Evolutionary conservation across 1,140 invertebrate genomes (phyloP).

Genomic region (Coelopa frigida): DNA sequence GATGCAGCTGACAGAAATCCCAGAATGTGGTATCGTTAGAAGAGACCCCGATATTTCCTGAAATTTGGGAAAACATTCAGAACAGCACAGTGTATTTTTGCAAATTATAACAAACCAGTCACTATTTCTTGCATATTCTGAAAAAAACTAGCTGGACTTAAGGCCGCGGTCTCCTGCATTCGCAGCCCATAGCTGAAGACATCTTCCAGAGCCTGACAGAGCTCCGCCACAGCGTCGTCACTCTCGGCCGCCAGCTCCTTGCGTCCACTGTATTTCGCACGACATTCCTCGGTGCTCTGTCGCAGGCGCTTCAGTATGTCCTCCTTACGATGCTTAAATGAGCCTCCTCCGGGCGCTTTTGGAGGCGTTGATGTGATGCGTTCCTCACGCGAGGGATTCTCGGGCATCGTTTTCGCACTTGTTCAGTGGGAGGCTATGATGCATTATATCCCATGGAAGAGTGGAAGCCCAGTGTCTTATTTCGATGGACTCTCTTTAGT

Average conservation of each 20-base stretch:
- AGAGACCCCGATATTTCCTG: not conserved
- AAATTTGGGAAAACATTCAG: not conserved
- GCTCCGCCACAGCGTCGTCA: constrained; percentile 52
- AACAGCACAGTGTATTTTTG: not conserved
- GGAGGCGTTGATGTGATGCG: too few species aligned
- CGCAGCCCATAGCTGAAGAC: constrained; percentile 59
- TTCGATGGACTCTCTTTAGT: too few species aligned
- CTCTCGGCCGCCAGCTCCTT: constrained; percentile 74
- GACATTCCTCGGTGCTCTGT: constrained; percentile 63
- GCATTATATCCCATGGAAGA: too few species aligned
- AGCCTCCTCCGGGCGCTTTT: constrained; percentile 24
- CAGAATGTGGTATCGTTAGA: constrained; percentile 44
- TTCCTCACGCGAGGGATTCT: too few species aligned
- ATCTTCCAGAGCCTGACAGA: constrained; percentile 58
- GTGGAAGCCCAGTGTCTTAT: too few species aligned
- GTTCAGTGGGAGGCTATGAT: too few species aligned
- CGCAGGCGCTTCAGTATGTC: constrained; percentile 33
- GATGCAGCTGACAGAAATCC: constrained; percentile 56
- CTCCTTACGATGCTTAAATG: constrained; percentile 33
- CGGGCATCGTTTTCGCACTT: constrained; percentile 23
- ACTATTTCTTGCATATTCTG: constrained; percentile 41
- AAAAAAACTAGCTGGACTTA: constrained; percentile 29
- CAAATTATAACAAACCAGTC: constrained; percentile 16
- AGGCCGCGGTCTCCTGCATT: constrained; percentile 16
- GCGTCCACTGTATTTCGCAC: constrained; percentile 65